Conservation (phyloP, 2,113 vertebrate genomes). For the Symphodus melops region DNA sequence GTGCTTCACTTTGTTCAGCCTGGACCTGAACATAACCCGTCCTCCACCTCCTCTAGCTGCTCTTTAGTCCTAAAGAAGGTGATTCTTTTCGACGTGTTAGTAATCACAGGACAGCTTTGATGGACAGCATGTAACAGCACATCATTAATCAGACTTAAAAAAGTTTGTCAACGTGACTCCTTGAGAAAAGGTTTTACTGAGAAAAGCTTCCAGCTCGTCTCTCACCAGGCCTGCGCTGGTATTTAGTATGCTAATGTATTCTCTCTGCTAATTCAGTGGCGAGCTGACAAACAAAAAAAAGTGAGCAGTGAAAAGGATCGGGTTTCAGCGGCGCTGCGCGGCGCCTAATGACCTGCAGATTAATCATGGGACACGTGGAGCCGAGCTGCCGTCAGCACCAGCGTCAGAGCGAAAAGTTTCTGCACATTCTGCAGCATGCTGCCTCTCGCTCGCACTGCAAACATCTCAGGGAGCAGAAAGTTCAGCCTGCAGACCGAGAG, state of each 20-base stretch:
- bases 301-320: slow-evolving; percentile 64
- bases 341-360: slow-evolving; percentile 67
- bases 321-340: slow-evolving; percentile 56
- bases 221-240: slow-evolving; percentile 28
- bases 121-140: too few species aligned
- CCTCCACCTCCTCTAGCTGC: not conserved
- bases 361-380: slow-evolving; percentile 71
- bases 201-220: slow-evolving; percentile 41
- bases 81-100: too few species aligned
- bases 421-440: not conserved
- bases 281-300: slow-evolving; percentile 62
- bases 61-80: slow-evolving; percentile 20
- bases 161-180: slow-evolving; percentile 31
- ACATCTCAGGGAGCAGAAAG: not conserved
- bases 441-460: not conserved
- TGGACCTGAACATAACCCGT: slow-evolving; percentile 15
- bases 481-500: too few species aligned
- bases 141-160: too few species aligned
- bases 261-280: slow-evolving; percentile 61
- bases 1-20: slow-evolving; percentile 13
- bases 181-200: slow-evolving; percentile 34
- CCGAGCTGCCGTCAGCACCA: slow-evolving; percentile 6
- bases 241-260: slow-evolving; percentile 80
- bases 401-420: slow-evolving; percentile 3
- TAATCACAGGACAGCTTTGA: too few species aligned